These are phyloP conservation scores for Formica aserva DNA, from an alignment of 2,888 invertebrate genomes.

Conservation along the genomic window DNA sequence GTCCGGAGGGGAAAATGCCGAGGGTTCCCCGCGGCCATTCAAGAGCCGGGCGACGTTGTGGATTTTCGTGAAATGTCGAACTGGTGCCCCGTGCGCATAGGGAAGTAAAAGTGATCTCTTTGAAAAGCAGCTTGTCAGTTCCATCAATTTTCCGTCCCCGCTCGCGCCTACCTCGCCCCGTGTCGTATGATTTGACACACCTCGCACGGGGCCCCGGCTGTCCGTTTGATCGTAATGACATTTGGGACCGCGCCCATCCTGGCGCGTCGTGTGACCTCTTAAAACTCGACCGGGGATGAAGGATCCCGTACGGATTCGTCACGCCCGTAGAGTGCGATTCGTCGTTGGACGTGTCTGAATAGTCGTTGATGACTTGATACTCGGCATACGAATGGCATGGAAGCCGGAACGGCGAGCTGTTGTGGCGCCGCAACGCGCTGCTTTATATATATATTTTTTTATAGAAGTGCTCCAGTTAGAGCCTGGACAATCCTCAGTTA, in stretches of 20 bases:
- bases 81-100: conserved; percentile 33
- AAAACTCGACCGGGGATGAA: conserved; percentile 60
- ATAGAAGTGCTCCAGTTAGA: neutral
- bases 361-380: conserved; percentile 83
- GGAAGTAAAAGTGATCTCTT: conserved; percentile 28
- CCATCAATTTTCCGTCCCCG: conserved; percentile 75
- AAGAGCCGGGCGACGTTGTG: conserved; percentile 49
- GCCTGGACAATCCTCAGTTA: neutral
- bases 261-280: conserved; percentile 43
- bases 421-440: conserved; percentile 53
- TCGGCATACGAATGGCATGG: conserved; percentile 88
- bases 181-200: conserved; percentile 64
- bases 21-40: conserved; percentile 54
- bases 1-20: conserved; percentile 35
- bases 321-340: conserved; percentile 71
- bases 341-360: conserved; percentile 76
- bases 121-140: conserved; percentile 57
- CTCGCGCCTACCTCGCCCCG: conserved; percentile 68
- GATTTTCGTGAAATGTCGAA: conserved; percentile 66
- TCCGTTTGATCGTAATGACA: conserved; percentile 66
- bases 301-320: conserved; percentile 74
- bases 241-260: conserved; percentile 33
- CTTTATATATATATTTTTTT: conserved; percentile 44
- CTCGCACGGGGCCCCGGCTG: conserved; percentile 48
- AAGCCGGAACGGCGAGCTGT: conserved; percentile 36